Evolutionary conservation across 2,888 invertebrate genomes (phyloP), one percentile per base, ranked within the genome.

Genomic region (Bombyx huttoni): DNA sequence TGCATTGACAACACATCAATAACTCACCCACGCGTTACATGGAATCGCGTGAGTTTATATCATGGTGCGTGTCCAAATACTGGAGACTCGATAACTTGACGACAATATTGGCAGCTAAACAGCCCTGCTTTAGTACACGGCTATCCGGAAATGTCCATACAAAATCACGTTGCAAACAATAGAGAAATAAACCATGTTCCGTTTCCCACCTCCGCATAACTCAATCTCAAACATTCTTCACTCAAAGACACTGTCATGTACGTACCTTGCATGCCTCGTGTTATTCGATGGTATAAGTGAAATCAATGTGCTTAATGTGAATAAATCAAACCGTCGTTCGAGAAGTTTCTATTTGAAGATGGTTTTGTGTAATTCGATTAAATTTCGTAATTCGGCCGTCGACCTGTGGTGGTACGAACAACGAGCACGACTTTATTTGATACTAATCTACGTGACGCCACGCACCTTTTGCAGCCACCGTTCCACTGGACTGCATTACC

Each of bases 361-460:
- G 66, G 64, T 64, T 67, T 70, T 61, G 64, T 71, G 64, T 79
- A 81, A 81, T 78, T 78, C 72, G 72, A 82, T 81, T 77, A 77
- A 69, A 70, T 75, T 78, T 74, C 60, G 68, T 73, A 74, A 73
- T 67, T 70, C 73, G 78, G 78, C 54, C 81, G 64, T 74, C 74
- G 78, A 82, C 77, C 81, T 63, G 67, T 59, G 60, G 59, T 58
- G 57, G 62, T 64, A 62, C 62, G 63, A 61, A 65, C 65, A 64
- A 58, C 64, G 58, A 67, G 66, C 67, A 72, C 70, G 71, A 75
- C 68, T 70, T 64, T 75, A 72, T 78, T 77, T 71, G 69, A 67
- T 70, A 67, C 65, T 69, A 65, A 71, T 70, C 70, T 78, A 84
- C 84, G 82, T 84, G 84, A 83, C 69, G 73, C 70, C 76, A 81